Evolutionary conservation across 2,113 vertebrate species (phyloP), one percentile per base, ranked within the genome.

Genomic region (Brachionichthys hirsutus): DNA sequence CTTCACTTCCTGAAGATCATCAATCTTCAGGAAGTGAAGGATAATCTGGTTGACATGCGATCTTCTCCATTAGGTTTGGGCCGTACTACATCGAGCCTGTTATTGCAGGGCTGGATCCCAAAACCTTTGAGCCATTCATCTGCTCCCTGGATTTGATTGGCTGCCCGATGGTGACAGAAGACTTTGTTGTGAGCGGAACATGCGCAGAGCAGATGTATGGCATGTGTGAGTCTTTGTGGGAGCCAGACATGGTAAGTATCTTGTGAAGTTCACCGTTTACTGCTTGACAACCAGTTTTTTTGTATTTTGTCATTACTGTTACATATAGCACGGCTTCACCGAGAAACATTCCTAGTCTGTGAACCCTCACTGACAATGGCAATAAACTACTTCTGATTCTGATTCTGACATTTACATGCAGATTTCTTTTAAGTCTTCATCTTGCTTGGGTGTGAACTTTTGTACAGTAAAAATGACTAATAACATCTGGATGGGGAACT

Each of bases 141-240:
- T 98, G 96, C 87, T 98, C 95, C 0, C 84, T 99, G 42, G 96
- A 99, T 78, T 83, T 99, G 75, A 99, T 98, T 1, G 95, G 96
- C 76, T 98, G 97, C 73, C 96, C 96, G 10, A 98, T 99, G 97
- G 88, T 94, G 51, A 99, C 97, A 0, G 93, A 98, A 0, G 97
- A 99, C 84, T 99, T 99, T 47, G 96, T 99, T 13, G 95, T 99
- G 74, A 97, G 96, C 1, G 96, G 97, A 10, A 98, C 95, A 24
- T 98, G 95, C 73, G 91, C 96, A 0, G 96, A 99, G 83, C 97
- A 99, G 85, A 98, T 99, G 96, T 98, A 98, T 0, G 97, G 97
- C 47, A 99, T 98, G 96, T 99, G 95, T 0, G 96, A 99, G 72
- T 97, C 96, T 22, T 91, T 98, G 65, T 98, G 96, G 97, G 95